Evolutionary conservation across 2,113 vertebrate genomes (phyloP).

Genomic region (Trematomus loennbergii): DNA sequence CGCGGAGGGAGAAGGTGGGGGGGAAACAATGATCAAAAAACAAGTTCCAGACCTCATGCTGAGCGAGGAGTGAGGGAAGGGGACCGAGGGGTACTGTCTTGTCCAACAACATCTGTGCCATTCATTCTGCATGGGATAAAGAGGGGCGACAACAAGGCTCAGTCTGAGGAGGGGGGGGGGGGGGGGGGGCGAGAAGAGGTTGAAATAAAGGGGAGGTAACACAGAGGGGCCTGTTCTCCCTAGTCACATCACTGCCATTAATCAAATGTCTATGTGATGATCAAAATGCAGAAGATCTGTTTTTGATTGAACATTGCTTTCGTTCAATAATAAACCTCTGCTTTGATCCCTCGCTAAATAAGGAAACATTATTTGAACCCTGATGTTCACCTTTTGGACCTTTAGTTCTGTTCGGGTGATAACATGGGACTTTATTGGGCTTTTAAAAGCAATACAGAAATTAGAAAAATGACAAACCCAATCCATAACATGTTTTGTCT

Average conservation of each 20-base stretch:
- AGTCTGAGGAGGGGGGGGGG: slow-evolving; percentile 40
- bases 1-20: slow-evolving; percentile 72
- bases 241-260: slow-evolving; percentile 72
- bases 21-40: slow-evolving; percentile 85
- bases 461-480: no score
- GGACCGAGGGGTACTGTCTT: slow-evolving; percentile 81
- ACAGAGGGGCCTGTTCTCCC: slow-evolving; percentile 58
- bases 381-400: no score
- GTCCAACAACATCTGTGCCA: slow-evolving; percentile 86
- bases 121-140: slow-evolving; percentile 77
- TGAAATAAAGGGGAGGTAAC: slow-evolving; percentile 60
- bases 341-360: neutral
- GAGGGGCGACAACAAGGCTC: slow-evolving; percentile 73
- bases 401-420: no score
- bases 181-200: slow-evolving; percentile 34
- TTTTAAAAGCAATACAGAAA: no score
- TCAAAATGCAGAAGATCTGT: slow-evolving; percentile 28
- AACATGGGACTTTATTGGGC: no score
- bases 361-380: no score
- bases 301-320: neutral
- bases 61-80: slow-evolving; percentile 77
- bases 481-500: no score
- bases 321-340: neutral
- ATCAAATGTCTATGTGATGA: slow-evolving; percentile 65
- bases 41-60: slow-evolving; percentile 88